Base-by-base conservation (phyloP, 1,140 invertebrate genomes). In the Cherax quadricarinatus region DNA sequence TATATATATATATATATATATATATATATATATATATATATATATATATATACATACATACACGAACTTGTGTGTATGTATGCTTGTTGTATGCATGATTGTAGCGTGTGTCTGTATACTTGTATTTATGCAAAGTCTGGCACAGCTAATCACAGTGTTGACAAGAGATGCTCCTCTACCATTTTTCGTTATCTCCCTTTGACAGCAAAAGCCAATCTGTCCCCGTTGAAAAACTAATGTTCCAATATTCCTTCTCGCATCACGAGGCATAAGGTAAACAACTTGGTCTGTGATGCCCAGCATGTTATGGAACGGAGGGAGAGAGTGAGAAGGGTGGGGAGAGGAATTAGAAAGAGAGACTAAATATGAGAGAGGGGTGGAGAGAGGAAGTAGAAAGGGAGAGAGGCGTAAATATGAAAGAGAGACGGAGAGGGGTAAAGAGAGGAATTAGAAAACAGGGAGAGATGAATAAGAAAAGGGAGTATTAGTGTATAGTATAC, bases 401-500 rank as follows among this genome's bases (percentile, higher is more conserved):
- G 48, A 49, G 18, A 49, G 48, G 53, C 53, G 30, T 41, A 41
- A 41, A 41, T 41, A 41, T 41, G 73, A 78, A 21, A 78, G 73
- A 78, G 73, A 78, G 73, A 78, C 10, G 21, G 73, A 78, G 73
- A 78, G 73, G 21, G 73, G 5, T 10, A 78, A 21, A 78, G 73
- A 78, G 73, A 78, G 73, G 21, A 21, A 78, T 10, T 16, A 21
- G 7, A 21, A 80, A 21, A 80, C 6, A 80, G 14, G 41, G 78
- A 80, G 78, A 80, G 78, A 80, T 12, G 73, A 78, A 78, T 24
- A n/a, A 78, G 21, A 78, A n/a, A 78, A n/a, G 30, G 30, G 30
- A 2, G 30, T 41, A 1, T 41, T 41, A 41, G 30, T 41, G 2
- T 41, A 41, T 41, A 41, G 30, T 41, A 41, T 41, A 41, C 30